phyloP scores from a whole-genome alignment of 2,888 invertebrate species.

The Azorinus chamasolen region DNA sequence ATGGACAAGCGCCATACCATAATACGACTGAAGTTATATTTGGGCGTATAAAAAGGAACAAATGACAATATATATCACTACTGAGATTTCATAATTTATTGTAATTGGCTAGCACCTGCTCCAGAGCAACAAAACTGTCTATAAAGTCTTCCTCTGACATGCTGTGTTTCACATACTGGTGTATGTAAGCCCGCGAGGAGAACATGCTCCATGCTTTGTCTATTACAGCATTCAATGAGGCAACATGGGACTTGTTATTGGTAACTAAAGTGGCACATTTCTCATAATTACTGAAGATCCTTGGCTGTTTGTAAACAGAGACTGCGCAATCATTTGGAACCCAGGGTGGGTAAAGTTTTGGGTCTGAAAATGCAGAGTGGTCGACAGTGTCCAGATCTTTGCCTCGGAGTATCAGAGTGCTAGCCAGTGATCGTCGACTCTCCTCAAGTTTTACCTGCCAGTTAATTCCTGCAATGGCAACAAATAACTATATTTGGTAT shows the following conservation, averaged over 20 bases:
- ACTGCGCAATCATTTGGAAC: slow-evolving; percentile 71
- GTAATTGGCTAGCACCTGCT: slow-evolving; percentile 85
- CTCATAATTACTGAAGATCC: slow-evolving; percentile 83
- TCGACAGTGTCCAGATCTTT: slow-evolving; percentile 76
- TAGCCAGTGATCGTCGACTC: slow-evolving; percentile 81
- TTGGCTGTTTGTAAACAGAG: slow-evolving; percentile 75
- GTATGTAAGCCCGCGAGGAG: slow-evolving; percentile 85
- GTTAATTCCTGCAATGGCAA: slow-evolving; percentile 80
- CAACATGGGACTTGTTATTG: slow-evolving; percentile 83
- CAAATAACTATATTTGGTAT: no score
- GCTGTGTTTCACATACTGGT: slow-evolving; percentile 86
- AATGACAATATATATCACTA: no score
- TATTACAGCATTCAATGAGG: slow-evolving; percentile 80
- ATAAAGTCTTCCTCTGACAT: slow-evolving; percentile 85
- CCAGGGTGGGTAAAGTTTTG: slow-evolving; percentile 81
- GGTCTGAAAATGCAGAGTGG: slow-evolving; percentile 74
- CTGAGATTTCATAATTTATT: slow-evolving; percentile 68
- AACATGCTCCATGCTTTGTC: slow-evolving; percentile 87
- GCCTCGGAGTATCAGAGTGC: slow-evolving; percentile 81
- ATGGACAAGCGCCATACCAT: no score
- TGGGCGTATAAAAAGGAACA: no score
- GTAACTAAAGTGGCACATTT: slow-evolving; percentile 84
- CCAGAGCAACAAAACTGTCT: slow-evolving; percentile 84
- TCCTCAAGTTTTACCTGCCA: slow-evolving; percentile 81
- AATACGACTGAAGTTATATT: no score